Base-by-base conservation (phyloP, 2,113 vertebrate genomes). In the Apus apus region DNA sequence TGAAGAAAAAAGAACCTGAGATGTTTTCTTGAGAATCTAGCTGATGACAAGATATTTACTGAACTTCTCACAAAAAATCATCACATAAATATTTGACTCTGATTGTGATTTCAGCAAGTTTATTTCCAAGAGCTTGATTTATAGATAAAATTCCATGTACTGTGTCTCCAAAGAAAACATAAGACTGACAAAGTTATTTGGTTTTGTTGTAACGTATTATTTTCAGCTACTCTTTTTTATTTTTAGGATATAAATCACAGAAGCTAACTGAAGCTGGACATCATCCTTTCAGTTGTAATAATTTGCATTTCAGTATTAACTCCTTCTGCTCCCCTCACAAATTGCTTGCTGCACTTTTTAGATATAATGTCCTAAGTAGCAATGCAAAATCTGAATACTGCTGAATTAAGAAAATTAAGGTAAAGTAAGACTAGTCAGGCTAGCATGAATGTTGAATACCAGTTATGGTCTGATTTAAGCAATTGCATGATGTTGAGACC, bases 81-180 rank as follows among this genome's bases (percentile, higher is more conserved):
- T 94, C 93, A 92, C 93, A 78, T 89, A 94, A 96, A 86, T 92
- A 89, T 93, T 97, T 93, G 73, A 93, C 36, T 92, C 68, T 74
- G 60, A 94, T 93, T 83, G 82, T 90, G 72, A 93, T 95, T 95
- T 97, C 94, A 96, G 38, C 96, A 94, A 90, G 68, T 92, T 90
- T 91, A 72, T 94, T 95, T 96, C 86, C 92, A 96, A 71, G 83
- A 86, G 65, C 80, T 94, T 94, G 94, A 95, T 97, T 90, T 93
- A 95, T 81, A 94, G 94, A 94, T 92, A 67, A 93, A 95, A 84
- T 84, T 92, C 82, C 65, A 34, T 30, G 65, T 58, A 90, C 22
- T 3, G 1, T 48, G 48, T 51, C 56, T 96, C 95, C 95, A 97
- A 96, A 68, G 14, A 92, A 94, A 97, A 90, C 86, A 57, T 72